A percentile compares a stretch with the other conserved stretches of the same genome.
phyloP scores from a whole-genome alignment of 2,888 invertebrate species.

The Agrilus mali region DNA sequence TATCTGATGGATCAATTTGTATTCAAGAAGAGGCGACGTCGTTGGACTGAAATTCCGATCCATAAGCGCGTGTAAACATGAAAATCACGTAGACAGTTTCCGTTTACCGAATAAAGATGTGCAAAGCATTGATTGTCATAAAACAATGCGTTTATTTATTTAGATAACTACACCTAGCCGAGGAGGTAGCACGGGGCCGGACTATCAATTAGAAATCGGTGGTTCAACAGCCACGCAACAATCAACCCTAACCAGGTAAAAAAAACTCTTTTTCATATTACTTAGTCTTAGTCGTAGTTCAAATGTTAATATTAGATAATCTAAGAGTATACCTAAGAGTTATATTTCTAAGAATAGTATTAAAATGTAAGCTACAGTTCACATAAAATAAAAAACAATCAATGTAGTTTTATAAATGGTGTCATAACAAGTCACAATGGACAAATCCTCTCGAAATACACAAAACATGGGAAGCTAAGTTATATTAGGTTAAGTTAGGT shows the following conservation, averaged over 20 bases:
- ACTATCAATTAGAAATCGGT: constrained; percentile 13
- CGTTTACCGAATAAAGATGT: constrained; percentile 31
- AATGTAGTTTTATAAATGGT: too few species aligned
- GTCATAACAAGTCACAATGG: too few species aligned
- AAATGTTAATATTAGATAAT: too few species aligned
- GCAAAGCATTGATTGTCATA: constrained; percentile 30
- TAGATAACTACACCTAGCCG: constrained; percentile 8
- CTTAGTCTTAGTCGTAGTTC: too few species aligned
- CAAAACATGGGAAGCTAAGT: too few species aligned
- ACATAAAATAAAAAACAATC: too few species aligned
- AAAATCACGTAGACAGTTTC: constrained; percentile 32
- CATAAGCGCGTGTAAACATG: constrained; percentile 26
- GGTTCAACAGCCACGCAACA: constrained; percentile 4
- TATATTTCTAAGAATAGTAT: too few species aligned
- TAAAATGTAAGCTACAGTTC: too few species aligned
- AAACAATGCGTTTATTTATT: constrained; percentile 19
- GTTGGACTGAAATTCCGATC: constrained; percentile 24
- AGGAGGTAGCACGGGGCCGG: constrained; percentile 8
- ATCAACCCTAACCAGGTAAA: constrained; percentile 4
- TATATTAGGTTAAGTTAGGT: too few species aligned
- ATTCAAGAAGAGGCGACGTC: constrained; percentile 23
- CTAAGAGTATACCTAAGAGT: too few species aligned
- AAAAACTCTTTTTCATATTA: neutral
- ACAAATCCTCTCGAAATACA: too few species aligned
- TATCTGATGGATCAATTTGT: constrained; percentile 20